Evolutionary conservation across 2,113 vertebrate genomes (phyloP).

Genomic region (Pelecanoides urinatrix): DNA sequence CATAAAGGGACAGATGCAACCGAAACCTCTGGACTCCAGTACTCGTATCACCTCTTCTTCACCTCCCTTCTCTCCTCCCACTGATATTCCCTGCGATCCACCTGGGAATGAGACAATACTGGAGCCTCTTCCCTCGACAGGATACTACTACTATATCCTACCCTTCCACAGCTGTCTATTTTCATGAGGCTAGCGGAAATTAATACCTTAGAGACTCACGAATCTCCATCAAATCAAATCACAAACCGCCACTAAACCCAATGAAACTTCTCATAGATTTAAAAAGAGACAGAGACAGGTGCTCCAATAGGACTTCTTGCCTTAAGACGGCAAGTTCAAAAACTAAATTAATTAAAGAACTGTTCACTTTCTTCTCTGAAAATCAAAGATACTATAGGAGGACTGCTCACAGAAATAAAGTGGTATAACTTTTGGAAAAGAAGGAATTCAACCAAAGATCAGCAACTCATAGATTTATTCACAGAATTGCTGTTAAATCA

Average conservation of each 20-base stretch:
- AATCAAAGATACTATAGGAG: background rate
- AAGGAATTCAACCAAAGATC: background rate
- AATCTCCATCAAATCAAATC: background rate
- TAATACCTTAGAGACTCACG: background rate
- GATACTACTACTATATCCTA: background rate
- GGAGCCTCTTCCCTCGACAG: background rate
- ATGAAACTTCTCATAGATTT: background rate
- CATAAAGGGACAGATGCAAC: background rate
- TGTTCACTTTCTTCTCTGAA: background rate
- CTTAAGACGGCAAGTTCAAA: background rate
- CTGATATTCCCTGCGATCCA: background rate
- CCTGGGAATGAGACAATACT: background rate
- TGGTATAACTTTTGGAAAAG: background rate
- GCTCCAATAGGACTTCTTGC: background rate
- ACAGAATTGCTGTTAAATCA: background rate
- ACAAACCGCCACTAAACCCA: background rate
- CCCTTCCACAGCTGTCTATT: background rate
- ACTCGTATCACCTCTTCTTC: background rate
- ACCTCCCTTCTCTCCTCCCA: background rate
- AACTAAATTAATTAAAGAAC: background rate
- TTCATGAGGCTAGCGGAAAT: background rate
- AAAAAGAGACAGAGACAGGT: background rate
- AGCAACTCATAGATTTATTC: background rate
- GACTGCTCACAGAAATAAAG: background rate
- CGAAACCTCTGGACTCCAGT: background rate